These are phyloP conservation scores for Rhadina sibilatrix DNA, from an alignment of 2,113 vertebrate genomes.

Conservation along the genomic window DNA sequence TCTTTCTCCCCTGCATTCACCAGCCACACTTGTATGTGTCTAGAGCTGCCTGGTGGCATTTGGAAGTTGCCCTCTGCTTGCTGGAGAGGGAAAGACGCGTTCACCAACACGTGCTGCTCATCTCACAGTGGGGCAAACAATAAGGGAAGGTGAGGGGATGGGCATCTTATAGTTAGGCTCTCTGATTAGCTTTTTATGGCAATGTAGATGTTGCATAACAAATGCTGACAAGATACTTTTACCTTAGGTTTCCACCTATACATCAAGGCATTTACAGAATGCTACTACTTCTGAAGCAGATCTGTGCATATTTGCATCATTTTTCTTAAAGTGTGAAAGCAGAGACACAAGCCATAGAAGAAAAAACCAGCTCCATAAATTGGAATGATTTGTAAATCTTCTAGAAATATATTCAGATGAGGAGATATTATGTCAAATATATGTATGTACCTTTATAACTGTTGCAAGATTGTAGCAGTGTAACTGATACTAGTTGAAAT, in stretches of 20 bases:
- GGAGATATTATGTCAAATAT: background rate
- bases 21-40: background rate
- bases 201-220: background rate
- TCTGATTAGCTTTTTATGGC: background rate
- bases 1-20: background rate
- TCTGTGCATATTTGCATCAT: background rate
- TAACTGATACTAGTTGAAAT: background rate
- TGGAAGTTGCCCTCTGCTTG: background rate
- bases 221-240: background rate
- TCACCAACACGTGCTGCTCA: background rate
- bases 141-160: background rate
- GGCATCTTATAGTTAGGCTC: background rate
- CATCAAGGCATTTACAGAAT: background rate
- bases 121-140: background rate
- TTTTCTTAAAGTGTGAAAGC: background rate
- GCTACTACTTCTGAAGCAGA: background rate
- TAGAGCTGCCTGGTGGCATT: accelerated
- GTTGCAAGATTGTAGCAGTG: background rate
- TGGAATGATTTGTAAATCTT: background rate
- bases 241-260: background rate
- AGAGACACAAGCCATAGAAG: background rate
- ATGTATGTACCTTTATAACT: background rate
- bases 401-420: background rate
- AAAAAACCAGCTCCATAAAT: background rate
- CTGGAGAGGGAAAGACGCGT: background rate